Conservation (phyloP, 2,113 vertebrate genomes). For the Phoenicopterus ruber region DNA sequence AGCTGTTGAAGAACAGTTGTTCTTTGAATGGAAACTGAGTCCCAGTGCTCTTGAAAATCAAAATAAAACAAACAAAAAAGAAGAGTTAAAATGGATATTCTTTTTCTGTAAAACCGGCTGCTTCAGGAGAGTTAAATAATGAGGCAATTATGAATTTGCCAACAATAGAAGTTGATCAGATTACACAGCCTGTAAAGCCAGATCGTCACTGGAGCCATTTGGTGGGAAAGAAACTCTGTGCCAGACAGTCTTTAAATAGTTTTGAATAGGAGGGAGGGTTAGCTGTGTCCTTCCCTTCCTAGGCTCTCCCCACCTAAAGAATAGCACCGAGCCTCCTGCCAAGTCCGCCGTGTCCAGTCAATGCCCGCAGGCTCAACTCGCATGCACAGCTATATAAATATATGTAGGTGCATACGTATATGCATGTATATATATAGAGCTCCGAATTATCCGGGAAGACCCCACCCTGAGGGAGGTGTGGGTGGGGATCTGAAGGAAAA, state of each 20-base stretch:
- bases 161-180: slow-evolving; percentile 59
- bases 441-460: neutral
- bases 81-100: neutral
- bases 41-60: neutral
- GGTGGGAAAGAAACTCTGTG: slow-evolving; percentile 54
- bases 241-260: slow-evolving; percentile 48
- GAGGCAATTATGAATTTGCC: slow-evolving; percentile 19
- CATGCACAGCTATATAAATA: neutral
- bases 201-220: slow-evolving; percentile 27
- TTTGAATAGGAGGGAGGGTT: slow-evolving; percentile 42
- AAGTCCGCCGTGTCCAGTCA: neutral
- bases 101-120: neutral
- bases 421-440: neutral
- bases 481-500: neutral
- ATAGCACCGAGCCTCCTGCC: neutral
- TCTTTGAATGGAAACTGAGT: neutral
- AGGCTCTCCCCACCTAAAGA: slow-evolving; percentile 45
- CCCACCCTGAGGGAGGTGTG: slow-evolving; percentile 34
- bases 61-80: neutral
- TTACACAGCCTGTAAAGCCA: slow-evolving; percentile 30
- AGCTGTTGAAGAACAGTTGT: neutral
- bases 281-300: slow-evolving; percentile 56
- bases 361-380: neutral
- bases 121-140: slow-evolving; percentile 22
- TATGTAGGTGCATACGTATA: neutral